Conservation (phyloP, 2,888 invertebrate genomes). For the Sericinus montela region DNA sequence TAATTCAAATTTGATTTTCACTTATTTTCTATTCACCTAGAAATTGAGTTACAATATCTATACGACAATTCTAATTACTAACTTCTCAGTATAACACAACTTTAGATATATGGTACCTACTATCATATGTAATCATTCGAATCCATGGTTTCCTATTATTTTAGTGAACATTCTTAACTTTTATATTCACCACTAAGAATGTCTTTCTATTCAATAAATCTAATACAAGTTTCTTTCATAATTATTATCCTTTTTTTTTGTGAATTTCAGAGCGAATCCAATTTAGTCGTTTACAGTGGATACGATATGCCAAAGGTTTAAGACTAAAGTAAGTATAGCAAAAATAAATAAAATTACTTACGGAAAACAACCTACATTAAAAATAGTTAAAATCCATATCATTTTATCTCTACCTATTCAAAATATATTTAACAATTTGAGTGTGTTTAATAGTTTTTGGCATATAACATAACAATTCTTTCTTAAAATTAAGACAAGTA, state of each 20-base stretch:
- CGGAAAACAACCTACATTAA: background rate
- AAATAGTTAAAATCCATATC: background rate
- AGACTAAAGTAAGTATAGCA: no score
- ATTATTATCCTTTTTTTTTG: conserved; percentile 8
- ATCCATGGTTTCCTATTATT: background rate
- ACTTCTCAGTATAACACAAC: conserved; percentile 31
- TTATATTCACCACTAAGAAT: conserved; percentile 11
- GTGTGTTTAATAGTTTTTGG: no score
- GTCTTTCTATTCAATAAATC: conserved; percentile 7
- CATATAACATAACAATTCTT: no score
- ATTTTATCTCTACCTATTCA: conserved; percentile 18
- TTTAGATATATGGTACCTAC: conserved; percentile 25
- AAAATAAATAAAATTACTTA: background rate
- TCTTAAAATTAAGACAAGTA: no score
- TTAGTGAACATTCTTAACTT: conserved; percentile 12
- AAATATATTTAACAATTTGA: background rate
- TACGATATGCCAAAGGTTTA: conserved; percentile 15
- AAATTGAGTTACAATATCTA: conserved; percentile 57
- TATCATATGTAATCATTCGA: conserved; percentile 3
- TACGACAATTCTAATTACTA: conserved; percentile 60
- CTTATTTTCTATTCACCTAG: conserved; percentile 49
- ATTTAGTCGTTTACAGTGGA: conserved; percentile 1
- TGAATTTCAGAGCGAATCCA: conserved; percentile 5
- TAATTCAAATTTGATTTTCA: conserved; percentile 30
- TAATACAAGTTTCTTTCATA: conserved; percentile 7